Percentiles rank a stretch among this genome's conserved stretches.
These are phyloP conservation scores for Diogma glabrata DNA, from an alignment of 2,888 invertebrate species.

Conservation along the genomic window DNA sequence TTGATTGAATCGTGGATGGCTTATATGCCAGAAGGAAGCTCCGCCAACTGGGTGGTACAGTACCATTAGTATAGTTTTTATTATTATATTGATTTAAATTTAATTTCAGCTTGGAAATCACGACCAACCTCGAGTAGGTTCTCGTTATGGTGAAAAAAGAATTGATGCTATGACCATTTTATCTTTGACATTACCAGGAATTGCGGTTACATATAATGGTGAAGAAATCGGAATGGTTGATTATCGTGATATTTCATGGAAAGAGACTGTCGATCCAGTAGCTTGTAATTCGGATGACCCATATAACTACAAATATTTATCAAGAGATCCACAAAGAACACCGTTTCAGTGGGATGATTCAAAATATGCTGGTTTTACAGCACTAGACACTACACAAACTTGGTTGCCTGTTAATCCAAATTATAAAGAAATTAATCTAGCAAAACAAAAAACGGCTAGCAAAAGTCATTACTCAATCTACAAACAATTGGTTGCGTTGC, in stretches of 20 bases:
- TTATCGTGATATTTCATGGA: slow-evolving; percentile 27
- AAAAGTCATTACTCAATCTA: slow-evolving; percentile 47
- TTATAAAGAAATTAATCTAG: slow-evolving; percentile 43
- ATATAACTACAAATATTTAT: slow-evolving; percentile 22
- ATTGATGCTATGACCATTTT: slow-evolving; percentile 77
- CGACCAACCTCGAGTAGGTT: slow-evolving; percentile 57
- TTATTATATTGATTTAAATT: too few relatives aligned
- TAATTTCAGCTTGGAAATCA: slow-evolving; percentile 56
- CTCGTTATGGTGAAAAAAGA: slow-evolving; percentile 51
- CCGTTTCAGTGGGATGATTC: slow-evolving; percentile 59
- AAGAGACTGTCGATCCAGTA: slow-evolving; percentile 29
- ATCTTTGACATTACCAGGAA: slow-evolving; percentile 67
- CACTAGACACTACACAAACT: slow-evolving; percentile 32
- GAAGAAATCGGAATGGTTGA: slow-evolving; percentile 59
- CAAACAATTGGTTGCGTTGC: slow-evolving; percentile 38
- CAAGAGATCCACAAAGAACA: slow-evolving; percentile 58
- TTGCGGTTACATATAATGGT: slow-evolving; percentile 76
- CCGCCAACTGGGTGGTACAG: slow-evolving; percentile 66
- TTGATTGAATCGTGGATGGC: slow-evolving; percentile 52
- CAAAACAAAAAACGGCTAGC: slow-evolving; percentile 31
- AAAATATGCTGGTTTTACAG: slow-evolving; percentile 22
- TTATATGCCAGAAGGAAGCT: slow-evolving; percentile 46
- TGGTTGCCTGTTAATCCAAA: slow-evolving; percentile 52
- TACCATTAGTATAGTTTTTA: slow-evolving; percentile 34
- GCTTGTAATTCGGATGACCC: slow-evolving; percentile 39